phyloP scores from a whole-genome alignment of 1,140 invertebrate species.

The Achroia grisella region DNA sequence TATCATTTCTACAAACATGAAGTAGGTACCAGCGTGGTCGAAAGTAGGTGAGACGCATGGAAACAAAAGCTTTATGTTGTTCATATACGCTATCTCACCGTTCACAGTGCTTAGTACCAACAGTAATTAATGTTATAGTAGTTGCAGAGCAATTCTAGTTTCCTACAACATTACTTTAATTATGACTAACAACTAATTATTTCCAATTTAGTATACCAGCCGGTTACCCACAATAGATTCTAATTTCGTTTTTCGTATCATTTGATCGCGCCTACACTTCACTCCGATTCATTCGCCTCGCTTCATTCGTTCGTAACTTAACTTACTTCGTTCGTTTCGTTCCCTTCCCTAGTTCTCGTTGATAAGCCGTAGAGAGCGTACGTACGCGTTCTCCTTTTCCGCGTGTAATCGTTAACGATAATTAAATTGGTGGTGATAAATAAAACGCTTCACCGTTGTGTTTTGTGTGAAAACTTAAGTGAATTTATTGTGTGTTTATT shows the following conservation, averaged over 20 bases:
- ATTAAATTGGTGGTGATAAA: conserved; percentile 43
- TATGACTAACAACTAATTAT: no score
- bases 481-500: conserved; percentile 38
- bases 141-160: no score
- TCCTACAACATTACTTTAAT: no score
- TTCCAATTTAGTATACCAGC: no score
- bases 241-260: no score
- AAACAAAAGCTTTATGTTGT: conserved; percentile 6
- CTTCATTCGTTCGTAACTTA: conserved; percentile 11
- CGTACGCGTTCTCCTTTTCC: conserved; percentile 26
- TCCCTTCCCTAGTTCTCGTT: conserved; percentile 41
- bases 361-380: conserved; percentile 37
- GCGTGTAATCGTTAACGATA: conserved; percentile 32
- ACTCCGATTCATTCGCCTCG: conserved; percentile 22
- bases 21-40: conserved; percentile 22
- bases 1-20: conserved; percentile 51
- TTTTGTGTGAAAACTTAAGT: conserved; percentile 37
- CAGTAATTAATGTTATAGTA: no score
- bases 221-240: no score
- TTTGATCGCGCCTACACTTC: no score
- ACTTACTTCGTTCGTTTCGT: conserved; percentile 25
- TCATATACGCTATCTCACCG: no score
- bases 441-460: conserved; percentile 29
- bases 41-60: conserved; percentile 44
- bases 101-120: background rate